Conservation (phyloP, 2,113 vertebrate species). For the Accipiter cooperii region DNA sequence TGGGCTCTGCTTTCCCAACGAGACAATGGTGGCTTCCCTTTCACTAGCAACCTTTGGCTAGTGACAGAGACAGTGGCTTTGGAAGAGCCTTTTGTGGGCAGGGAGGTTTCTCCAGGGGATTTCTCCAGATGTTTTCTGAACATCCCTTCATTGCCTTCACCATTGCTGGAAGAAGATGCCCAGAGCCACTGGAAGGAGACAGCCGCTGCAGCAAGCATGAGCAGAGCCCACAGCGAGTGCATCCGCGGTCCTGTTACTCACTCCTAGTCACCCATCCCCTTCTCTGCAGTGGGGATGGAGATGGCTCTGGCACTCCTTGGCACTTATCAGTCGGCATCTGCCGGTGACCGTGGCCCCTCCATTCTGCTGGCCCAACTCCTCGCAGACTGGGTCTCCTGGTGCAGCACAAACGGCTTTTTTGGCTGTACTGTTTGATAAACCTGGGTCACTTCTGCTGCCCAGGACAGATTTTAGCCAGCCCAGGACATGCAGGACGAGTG, state of each 20-base stretch:
- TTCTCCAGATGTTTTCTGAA: background rate
- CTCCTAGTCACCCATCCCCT: background rate
- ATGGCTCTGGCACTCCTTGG: background rate
- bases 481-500: background rate
- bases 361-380: background rate
- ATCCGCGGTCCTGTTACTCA: accelerated
- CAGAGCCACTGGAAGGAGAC: background rate
- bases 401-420: background rate
- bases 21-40: background rate
- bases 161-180: background rate
- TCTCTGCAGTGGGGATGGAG: background rate
- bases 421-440: accelerated
- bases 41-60: background rate
- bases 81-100: background rate
- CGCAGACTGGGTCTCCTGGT: background rate
- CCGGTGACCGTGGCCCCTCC: background rate
- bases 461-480: background rate
- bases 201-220: accelerated
- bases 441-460: background rate
- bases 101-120: background rate
- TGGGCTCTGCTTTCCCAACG: background rate
- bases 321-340: background rate
- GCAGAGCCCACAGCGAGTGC: background rate
- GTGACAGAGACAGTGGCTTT: background rate
- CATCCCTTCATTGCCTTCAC: background rate